A percentile compares a stretch with the other conserved stretches of the same genome.
Evolutionary conservation across 1,140 invertebrate genomes (phyloP).

Genomic region (Drosophila varians): DNA sequence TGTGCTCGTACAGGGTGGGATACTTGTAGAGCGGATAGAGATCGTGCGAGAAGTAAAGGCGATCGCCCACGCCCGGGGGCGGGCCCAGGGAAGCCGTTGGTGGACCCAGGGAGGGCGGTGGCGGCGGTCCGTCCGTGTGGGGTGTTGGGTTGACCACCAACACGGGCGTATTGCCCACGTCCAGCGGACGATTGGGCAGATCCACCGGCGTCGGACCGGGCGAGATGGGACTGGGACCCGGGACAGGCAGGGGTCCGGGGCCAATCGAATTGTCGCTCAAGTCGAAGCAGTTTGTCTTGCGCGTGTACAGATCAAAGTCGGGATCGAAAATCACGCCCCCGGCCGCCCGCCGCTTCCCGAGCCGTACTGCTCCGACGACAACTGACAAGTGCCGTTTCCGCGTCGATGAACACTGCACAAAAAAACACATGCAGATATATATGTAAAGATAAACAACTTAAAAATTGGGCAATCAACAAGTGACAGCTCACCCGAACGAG

Average conservation of each 20-base stretch:
- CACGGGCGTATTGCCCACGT: slow-evolving; percentile 67
- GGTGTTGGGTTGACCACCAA: slow-evolving; percentile 75
- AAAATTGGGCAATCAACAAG: slow-evolving; percentile 68
- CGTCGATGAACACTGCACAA: slow-evolving; percentile 85
- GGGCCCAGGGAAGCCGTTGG: slow-evolving; percentile 21
- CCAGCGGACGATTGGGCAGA: slow-evolving; percentile 68
- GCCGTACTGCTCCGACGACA: slow-evolving; percentile 84
- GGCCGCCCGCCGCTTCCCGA: slow-evolving; percentile 79
- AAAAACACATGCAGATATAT: slow-evolving; percentile 14
- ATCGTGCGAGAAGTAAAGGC: slow-evolving; percentile 79
- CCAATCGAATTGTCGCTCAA: slow-evolving; percentile 75
- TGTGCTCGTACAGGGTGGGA: slow-evolving; percentile 78
- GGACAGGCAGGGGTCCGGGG: slow-evolving; percentile 30
- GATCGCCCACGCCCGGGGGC: slow-evolving; percentile 59
- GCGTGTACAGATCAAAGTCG: slow-evolving; percentile 87
- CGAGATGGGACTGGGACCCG: slow-evolving; percentile 58
- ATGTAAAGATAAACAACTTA: slow-evolving; percentile 22
- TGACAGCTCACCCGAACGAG: slow-evolving; percentile 77
- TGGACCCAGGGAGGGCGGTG: slow-evolving; percentile 17
- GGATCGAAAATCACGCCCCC: slow-evolving; percentile 84
- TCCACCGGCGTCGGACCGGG: slow-evolving; percentile 62
- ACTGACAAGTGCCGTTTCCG: slow-evolving; percentile 87
- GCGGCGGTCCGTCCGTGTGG: slow-evolving; percentile 40
- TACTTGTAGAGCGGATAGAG: slow-evolving; percentile 80
- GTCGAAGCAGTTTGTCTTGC: slow-evolving; percentile 84